A percentile compares a stretch with the other conserved stretches of the same genome.
These are phyloP conservation scores for Caenorhabditis panamensis DNA, from an alignment of 2,888 invertebrate genomes.

Conservation along the genomic window DNA sequence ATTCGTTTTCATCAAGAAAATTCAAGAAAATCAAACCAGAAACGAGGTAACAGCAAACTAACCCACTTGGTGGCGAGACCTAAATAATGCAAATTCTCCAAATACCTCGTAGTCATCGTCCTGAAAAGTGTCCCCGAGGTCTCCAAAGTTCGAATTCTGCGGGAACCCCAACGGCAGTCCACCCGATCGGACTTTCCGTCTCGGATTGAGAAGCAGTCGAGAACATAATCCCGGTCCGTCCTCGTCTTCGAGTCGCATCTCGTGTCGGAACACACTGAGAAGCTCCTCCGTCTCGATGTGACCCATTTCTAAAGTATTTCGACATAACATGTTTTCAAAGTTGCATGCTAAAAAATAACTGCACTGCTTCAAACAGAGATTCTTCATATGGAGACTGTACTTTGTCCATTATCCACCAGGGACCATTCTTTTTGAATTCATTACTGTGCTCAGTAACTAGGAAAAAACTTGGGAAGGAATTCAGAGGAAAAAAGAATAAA, in stretches of 20 bases:
- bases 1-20: no score
- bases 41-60: no score
- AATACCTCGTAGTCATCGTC: constrained; percentile 60
- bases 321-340: not conserved
- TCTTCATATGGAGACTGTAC: constrained; percentile 24
- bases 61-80: no score
- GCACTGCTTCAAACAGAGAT: constrained; percentile 13
- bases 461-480: no score
- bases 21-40: no score
- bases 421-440: not conserved
- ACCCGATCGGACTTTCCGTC: constrained; percentile 61
- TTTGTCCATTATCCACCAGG: not conserved
- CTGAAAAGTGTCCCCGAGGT: constrained; percentile 20
- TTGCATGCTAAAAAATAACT: not conserved
- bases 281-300: constrained; percentile 65
- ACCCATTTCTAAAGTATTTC: constrained; percentile 52
- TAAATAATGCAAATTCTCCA: no score
- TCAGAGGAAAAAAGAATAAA: not conserved
- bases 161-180: constrained; percentile 70
- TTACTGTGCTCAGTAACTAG: not conserved
- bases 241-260: constrained; percentile 66
- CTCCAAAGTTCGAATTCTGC: constrained; percentile 40
- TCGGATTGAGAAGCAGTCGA: constrained; percentile 47
- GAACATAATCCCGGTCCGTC: constrained; percentile 63
- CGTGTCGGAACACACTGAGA: constrained; percentile 66